These are phyloP conservation scores for Melopsittacus undulatus DNA, from an alignment of 2,797 vertebrate species.

Conservation along the genomic window DNA sequence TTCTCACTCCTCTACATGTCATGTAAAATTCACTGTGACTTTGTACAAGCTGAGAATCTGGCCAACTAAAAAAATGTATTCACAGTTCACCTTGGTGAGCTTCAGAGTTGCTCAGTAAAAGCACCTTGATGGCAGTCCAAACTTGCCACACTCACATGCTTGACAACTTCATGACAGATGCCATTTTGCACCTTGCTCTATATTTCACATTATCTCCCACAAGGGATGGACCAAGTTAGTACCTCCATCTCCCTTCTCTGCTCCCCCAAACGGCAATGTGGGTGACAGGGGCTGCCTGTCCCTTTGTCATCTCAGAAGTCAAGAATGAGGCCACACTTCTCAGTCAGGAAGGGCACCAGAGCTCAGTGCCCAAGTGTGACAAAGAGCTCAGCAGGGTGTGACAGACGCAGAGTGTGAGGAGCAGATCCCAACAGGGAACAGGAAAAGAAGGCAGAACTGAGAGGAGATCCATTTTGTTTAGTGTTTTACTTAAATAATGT, in stretches of 20 bases:
- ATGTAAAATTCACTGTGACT: neutral
- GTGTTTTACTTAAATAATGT: neutral
- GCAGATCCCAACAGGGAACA: accelerated
- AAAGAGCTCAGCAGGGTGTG: accelerated
- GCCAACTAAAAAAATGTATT: neutral
- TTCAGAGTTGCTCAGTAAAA: neutral
- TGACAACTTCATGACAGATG: neutral
- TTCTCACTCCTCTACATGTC: neutral
- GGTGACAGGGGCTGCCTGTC: neutral
- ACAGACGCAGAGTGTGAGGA: accelerated
- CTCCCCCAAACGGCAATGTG: neutral
- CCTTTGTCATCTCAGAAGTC: accelerated
- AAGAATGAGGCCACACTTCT: neutral
- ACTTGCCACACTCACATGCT: neutral
- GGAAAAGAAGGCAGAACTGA: neutral
- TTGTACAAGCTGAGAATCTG: neutral
- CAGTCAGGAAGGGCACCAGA: neutral
- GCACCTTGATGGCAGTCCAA: neutral
- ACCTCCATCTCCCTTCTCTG: neutral
- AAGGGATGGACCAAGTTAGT: neutral
- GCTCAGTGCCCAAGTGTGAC: neutral
- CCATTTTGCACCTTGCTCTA: neutral
- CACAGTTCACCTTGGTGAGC: neutral
- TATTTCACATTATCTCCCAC: neutral
- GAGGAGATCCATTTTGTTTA: neutral